A percentile compares a stretch with the other conserved stretches of the same genome.
phyloP scores from a whole-genome alignment of 2,113 vertebrate genomes.

The Anser cygnoides region DNA sequence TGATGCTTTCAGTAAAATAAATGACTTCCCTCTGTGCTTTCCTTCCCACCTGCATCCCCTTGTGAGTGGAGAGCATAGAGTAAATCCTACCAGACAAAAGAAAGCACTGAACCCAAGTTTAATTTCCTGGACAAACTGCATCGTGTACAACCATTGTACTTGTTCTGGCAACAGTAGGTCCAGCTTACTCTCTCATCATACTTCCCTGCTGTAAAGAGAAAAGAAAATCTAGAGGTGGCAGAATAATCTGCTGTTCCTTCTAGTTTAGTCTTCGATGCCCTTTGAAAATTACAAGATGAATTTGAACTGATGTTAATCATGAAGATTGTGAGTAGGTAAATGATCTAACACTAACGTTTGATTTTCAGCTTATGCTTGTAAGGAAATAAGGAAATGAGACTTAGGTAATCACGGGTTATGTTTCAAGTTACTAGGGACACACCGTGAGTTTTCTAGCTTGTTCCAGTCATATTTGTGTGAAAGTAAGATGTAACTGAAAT shows the following conservation, averaged over 20 bases:
- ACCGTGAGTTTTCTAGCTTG: neutral
- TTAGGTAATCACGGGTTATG: neutral
- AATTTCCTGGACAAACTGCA: neutral
- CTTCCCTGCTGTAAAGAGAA: neutral
- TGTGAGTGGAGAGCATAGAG: neutral
- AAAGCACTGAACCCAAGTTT: neutral
- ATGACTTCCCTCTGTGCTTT: neutral
- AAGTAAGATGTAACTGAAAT: neutral
- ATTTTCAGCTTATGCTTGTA: neutral
- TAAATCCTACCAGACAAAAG: neutral
- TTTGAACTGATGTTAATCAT: neutral
- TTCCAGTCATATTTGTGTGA: neutral
- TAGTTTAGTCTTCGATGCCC: neutral
- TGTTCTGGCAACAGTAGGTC: neutral
- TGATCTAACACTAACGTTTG: neutral
- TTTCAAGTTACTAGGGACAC: neutral
- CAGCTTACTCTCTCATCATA: neutral
- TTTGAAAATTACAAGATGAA: neutral
- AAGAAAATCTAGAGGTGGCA: neutral
- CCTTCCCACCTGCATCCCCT: neutral
- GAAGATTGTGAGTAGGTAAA: neutral
- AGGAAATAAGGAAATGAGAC: neutral
- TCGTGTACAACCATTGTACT: neutral
- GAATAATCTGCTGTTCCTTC: neutral
- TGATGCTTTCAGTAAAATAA: neutral